phyloP scores from a whole-genome alignment of 2,113 vertebrate species.

The Stegastes partitus region DNA sequence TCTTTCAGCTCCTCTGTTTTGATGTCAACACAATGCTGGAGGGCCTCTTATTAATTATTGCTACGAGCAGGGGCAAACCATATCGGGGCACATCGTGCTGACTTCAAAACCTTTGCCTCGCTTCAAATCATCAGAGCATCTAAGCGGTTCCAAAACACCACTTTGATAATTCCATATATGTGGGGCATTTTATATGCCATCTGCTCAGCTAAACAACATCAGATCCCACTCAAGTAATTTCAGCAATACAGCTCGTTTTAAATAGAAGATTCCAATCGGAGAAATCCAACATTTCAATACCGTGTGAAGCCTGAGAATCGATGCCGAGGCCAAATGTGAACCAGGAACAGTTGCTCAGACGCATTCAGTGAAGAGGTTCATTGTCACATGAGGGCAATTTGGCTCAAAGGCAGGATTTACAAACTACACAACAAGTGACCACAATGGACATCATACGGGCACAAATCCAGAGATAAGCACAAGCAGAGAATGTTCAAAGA shows the following conservation, averaged over 20 bases:
- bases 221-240: constrained; percentile 11
- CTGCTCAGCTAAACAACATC: background rate
- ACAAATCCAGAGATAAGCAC: constrained; percentile 7
- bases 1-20: too few relatives aligned
- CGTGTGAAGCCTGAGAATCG: constrained; percentile 14
- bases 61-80: constrained; percentile 1
- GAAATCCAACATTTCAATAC: background rate
- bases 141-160: constrained; percentile 1
- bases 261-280: background rate
- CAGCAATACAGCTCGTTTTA: background rate
- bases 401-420: constrained; percentile 17
- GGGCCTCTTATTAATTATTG: background rate
- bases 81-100: background rate
- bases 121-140: constrained; percentile 20
- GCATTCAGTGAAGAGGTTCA: constrained; percentile 15
- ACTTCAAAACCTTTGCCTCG: constrained; percentile 12
- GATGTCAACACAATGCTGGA: constrained; percentile 11
- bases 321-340: background rate
- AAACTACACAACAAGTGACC: constrained; percentile 12
- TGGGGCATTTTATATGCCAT: background rate
- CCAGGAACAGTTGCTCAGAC: background rate
- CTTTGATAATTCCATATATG: constrained; percentile 6
- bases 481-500: constrained; percentile 7
- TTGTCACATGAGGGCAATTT: constrained; percentile 23
- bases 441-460: background rate